Evolutionary conservation across 2,113 vertebrate genomes (phyloP), one percentile per base, ranked within the genome.

Genomic region (Crotalus helleri): DNA sequence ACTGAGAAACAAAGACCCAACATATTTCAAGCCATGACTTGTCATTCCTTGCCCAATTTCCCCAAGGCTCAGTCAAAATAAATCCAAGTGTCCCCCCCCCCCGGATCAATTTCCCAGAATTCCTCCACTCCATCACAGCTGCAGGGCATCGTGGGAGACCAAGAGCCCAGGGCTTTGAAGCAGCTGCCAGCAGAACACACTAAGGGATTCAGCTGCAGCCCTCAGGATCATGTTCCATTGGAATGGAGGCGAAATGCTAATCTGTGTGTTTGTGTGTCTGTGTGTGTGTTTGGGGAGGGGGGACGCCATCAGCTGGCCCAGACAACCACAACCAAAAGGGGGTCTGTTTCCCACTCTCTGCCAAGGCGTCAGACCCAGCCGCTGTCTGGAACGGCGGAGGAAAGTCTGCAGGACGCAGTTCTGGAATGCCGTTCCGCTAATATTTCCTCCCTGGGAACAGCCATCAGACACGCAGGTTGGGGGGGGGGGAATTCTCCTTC

Each of bases 361-460:
- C 92, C 92, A 94, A 95, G 88, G 94, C 92, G 93, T 39, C 89
- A 58, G 0, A 94, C 96, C 95, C 59, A 96, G 90, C 64, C 95
- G 93, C 58, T 93, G 93, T 95, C 96, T 96, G 95, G 94, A 95
- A 94, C 49, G 94, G 95, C 94, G 90, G 95, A 94, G 55, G 94
- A 94, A 96, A 96, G 96, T 91, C 57, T 46, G 55, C 53, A 94
- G 92, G 95, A 93, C 96, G 0, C 96, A 93, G 0, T 88, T 49
- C 74, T 95, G 95, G 96, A 97, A 98, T 95, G 96, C 3, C 3
- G 26, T 95, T 96, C 95, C 94, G 96, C 92, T 89, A 93, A 93
- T 90, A 94, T 94, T 94, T 96, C 96, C 94, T 95, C 94, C 93
- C 39, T 94, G 88, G 94, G 95, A 94, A 94, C 29, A 95, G 49